A percentile compares a stretch with the other conserved stretches of the same genome.
phyloP scores from a whole-genome alignment of 1,140 invertebrate species.

The Physella acuta region DNA sequence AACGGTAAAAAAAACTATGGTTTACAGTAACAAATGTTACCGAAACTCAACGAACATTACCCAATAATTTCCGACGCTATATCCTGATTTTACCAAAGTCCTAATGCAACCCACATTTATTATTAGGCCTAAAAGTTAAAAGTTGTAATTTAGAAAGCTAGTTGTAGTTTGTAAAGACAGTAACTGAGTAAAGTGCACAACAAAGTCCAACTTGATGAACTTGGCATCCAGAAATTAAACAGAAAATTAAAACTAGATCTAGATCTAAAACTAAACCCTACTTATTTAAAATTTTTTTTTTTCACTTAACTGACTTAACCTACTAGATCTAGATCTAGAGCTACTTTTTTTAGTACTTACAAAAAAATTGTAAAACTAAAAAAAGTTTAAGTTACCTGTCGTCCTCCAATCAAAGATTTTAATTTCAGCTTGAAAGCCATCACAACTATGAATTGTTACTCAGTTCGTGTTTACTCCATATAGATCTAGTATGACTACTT shows the following conservation, averaged over 20 bases:
- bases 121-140: too few species aligned
- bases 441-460: neutral
- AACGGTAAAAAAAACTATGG: too few species aligned
- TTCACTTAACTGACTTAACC: neutral
- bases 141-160: too few species aligned
- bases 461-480: neutral
- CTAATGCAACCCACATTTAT: too few species aligned
- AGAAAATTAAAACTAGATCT: neutral
- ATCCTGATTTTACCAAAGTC: too few species aligned
- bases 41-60: too few species aligned
- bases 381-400: constrained; percentile 35
- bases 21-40: too few species aligned
- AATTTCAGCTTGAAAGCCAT: constrained; percentile 50
- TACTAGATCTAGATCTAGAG: neutral
- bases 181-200: too few species aligned
- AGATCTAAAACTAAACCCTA: neutral
- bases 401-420: constrained; percentile 41
- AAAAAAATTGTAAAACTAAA: neutral
- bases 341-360: neutral
- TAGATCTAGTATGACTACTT: neutral
- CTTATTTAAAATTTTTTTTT: neutral
- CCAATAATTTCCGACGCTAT: too few species aligned
- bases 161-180: too few species aligned
- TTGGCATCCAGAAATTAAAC: neutral
- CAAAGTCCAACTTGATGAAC: too few species aligned